Evolutionary conservation across 2,888 invertebrate genomes (phyloP), one percentile per base, ranked within the genome.

Genomic region (Chorisops tibialis): DNA sequence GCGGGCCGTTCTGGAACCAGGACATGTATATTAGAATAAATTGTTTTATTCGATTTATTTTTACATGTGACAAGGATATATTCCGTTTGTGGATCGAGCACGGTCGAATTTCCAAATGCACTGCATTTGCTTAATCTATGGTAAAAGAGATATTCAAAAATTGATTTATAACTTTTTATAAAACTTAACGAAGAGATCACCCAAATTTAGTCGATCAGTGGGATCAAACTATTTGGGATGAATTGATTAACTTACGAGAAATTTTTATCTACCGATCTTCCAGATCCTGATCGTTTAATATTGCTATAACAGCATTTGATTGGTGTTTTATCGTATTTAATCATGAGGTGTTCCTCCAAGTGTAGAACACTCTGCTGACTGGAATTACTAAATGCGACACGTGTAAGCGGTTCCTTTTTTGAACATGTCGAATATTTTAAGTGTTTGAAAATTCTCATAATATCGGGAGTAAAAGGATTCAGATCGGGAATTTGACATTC

Each of bases 401-500:
- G 61, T 3, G 78, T 78, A 22, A 78, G 68, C 0, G 78, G 75
- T 0, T 80, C 68, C 63, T 81, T 80, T 66, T 83, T 9, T 4
- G 9, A 18, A 22, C 56, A 56, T 6, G 22, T 24, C 11, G 45
- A 43, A 16, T 7, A 83, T 62, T 80, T 79, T 61, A 79, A 75
- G 22, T 80, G 79, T 41, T 79, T 79, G 63, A 83, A 81, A 64
- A 81, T 81, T 62, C 78, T 74, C 73, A 79, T 80, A 14, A 82
- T 79, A 64, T 82, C 81, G 4, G 72, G 69, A 63, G 83, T 82
- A 67, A 84, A 83, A 4, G 85, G 81, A 70, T 86, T 81, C 61
- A 85, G 68, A 64, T 85, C 82, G 14, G 83, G 80, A 71, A 87
- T 86, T 70, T 81, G 82, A 69, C 87, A 88, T 70, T 80, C 82